Conservation (phyloP, 1,140 invertebrate genomes). For the Zaprionus nigranus region DNA sequence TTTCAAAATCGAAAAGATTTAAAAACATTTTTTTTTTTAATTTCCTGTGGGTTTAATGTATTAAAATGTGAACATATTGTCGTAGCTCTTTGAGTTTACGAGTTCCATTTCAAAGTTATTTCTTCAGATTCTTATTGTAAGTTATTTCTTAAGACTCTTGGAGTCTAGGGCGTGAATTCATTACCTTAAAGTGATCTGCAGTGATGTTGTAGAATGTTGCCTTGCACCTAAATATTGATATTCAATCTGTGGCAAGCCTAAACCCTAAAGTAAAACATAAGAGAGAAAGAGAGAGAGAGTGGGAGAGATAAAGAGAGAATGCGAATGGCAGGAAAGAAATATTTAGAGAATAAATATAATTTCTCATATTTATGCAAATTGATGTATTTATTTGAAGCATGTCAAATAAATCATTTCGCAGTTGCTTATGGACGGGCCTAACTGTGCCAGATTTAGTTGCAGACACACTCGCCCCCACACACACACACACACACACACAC, state of each 20-base stretch:
- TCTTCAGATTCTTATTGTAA: too few species aligned
- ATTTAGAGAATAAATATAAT: neutral
- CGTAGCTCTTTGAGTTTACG: too few species aligned
- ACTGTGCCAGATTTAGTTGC: neutral
- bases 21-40: too few species aligned
- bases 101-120: too few species aligned
- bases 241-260: neutral
- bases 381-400: constrained; percentile 9
- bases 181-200: too few species aligned
- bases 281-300: neutral
- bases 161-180: too few species aligned
- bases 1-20: too few species aligned
- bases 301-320: neutral
- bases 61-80: too few species aligned
- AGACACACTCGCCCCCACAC: neutral
- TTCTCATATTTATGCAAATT: constrained; percentile 12
- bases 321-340: neutral
- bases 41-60: too few species aligned
- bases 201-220: too few species aligned
- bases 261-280: neutral
- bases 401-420: constrained; percentile 7
- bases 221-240: neutral
- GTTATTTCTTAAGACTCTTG: too few species aligned
- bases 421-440: neutral
- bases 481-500: neutral